A percentile compares a stretch with the other conserved stretches of the same genome.
phyloP scores from a whole-genome alignment of 2,888 invertebrate genomes.

The Chelonus formosanus region DNA sequence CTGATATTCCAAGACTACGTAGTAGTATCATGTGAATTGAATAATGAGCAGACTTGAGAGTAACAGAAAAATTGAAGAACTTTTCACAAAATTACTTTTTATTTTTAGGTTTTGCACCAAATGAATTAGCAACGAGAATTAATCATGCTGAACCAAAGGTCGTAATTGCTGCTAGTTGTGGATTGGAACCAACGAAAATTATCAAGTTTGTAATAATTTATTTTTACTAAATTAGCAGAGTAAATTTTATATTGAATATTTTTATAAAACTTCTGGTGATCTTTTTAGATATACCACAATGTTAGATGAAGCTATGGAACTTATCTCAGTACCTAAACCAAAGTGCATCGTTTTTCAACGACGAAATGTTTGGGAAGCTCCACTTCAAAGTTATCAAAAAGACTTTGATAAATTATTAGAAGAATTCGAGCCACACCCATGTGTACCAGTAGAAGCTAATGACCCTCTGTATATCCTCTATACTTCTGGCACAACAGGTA shows the following conservation, averaged over 20 bases:
- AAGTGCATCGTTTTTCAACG: constrained; percentile 87
- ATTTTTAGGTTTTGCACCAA: constrained; percentile 82
- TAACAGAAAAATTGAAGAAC: constrained; percentile 3
- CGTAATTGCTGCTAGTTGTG: constrained; percentile 89
- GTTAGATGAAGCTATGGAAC: constrained; percentile 81
- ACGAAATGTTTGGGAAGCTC: constrained; percentile 72
- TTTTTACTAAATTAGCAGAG: constrained; percentile 3
- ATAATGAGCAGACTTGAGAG: constrained; percentile 40
- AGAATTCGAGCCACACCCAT: constrained; percentile 75
- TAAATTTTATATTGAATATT: not conserved
- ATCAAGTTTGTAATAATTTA: constrained; percentile 69
- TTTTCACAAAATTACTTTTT: constrained; percentile 5
- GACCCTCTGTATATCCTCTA: constrained; percentile 92
- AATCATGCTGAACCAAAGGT: constrained; percentile 89
- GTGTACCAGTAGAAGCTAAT: constrained; percentile 87
- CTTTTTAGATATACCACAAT: constrained; percentile 76
- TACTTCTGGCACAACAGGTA: constrained; percentile 88
- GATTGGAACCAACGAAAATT: constrained; percentile 86
- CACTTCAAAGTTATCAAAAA: constrained; percentile 74
- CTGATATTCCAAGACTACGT: constrained; percentile 15
- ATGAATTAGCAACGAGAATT: constrained; percentile 85
- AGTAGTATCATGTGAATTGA: constrained; percentile 35
- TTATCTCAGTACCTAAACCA: constrained; percentile 76
- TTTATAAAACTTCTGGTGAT: too few relatives aligned
- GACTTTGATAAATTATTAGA: constrained; percentile 80